Conservation (phyloP, 2,888 invertebrate genomes). For the Eurois occulta region DNA sequence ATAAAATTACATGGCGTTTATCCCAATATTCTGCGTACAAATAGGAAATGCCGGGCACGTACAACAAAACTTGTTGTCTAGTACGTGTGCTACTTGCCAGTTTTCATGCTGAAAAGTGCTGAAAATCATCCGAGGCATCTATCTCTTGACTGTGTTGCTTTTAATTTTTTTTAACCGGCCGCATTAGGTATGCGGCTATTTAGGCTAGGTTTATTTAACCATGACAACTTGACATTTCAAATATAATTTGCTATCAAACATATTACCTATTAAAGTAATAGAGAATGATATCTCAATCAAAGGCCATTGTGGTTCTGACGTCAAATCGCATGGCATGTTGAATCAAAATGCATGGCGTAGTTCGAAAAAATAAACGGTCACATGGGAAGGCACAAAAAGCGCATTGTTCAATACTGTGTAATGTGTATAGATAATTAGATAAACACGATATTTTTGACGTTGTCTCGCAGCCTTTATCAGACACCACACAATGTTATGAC, state of each 20-base stretch:
- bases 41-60: too few species aligned
- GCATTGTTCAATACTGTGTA: background rate
- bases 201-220: too few species aligned
- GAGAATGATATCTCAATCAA: background rate
- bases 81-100: too few species aligned
- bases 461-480: conserved; percentile 25
- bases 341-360: background rate
- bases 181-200: too few species aligned
- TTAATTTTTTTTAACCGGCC: too few species aligned
- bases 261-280: conserved; percentile 1
- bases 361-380: background rate
- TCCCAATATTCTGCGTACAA: too few species aligned
- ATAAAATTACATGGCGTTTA: too few species aligned
- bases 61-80: too few species aligned
- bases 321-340: background rate
- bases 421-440: background rate
- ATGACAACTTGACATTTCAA: background rate
- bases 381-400: background rate
- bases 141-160: too few species aligned
- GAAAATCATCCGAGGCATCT: too few species aligned
- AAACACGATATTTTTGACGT: background rate
- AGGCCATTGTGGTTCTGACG: background rate
- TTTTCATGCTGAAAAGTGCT: too few species aligned
- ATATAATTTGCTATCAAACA: background rate
- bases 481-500: conserved; percentile 2